Evolutionary conservation across 2,113 vertebrate species (phyloP), one percentile per base, ranked within the genome.

Genomic region (Bos javanicus): DNA sequence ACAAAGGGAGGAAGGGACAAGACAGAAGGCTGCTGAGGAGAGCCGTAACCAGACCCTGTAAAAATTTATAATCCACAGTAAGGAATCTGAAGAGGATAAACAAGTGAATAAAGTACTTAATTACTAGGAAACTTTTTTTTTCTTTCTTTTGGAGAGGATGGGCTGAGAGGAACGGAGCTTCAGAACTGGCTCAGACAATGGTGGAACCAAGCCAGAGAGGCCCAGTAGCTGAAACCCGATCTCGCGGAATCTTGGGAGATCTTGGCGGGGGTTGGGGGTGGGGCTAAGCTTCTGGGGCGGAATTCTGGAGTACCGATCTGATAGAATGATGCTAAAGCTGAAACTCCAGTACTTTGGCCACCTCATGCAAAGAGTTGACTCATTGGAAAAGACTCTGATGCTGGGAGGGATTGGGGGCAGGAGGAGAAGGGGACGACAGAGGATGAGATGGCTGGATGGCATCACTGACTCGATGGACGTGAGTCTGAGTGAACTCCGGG

Each of bases 131-230:
- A 59, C 43, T 14, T 16, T 43, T 39, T 1, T 26, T 9, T 28
- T 7, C 46, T 4, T 8, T 33, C n/a, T 4, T 8, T 25, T 43
- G 17, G 59, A 50, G 16, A 17, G 23, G 7, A 11, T 2, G 5
- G 11, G 30, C 16, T 3, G 0, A 4, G 2, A 8, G 2, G 6
- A 36, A 1, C 10, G 0, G 16, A 30, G 1, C 9, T 0, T 1
- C 5, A 1, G 13, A 1, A 0, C 33, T 0, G 16, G 7, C 21
- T 43, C 59, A 3, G 1, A 59, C 12, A 25, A 71, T 0, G 2
- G 9, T 2, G 0, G 17, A 36, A 11, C 1, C 39, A 0, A 5
- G 78, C 30, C 30, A 0, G 39, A 2, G 30, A 28, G 10, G n/a
- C 10, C 1, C 26, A 2, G n/a, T 9, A 0, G 1, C 26, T 2